Evolutionary conservation across 2,797 vertebrate genomes (phyloP).

Genomic region (Crenuchus spilurus): DNA sequence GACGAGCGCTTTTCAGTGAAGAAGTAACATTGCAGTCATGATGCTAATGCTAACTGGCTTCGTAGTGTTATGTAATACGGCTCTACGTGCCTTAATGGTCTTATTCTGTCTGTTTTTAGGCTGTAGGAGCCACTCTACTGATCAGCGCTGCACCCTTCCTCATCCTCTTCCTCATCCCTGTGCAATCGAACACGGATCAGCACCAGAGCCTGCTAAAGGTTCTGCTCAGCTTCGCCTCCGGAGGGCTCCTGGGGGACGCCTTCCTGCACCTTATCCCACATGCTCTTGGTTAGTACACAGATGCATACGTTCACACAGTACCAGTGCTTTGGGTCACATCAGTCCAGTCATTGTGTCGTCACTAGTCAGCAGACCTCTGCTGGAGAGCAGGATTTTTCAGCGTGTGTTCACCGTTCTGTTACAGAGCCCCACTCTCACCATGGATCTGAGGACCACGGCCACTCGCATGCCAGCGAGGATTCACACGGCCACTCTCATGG

Average conservation of each 20-base stretch:
- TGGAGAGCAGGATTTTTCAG: too few species aligned
- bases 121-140: constrained; percentile 87
- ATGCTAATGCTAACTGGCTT: too few species aligned
- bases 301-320: neutral
- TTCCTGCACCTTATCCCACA: constrained; percentile 95
- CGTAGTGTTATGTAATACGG: too few species aligned
- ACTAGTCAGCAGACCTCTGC: too few species aligned
- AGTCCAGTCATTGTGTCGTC: too few species aligned
- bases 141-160: constrained; percentile 93
- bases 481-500: constrained; percentile 85
- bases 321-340: too few species aligned
- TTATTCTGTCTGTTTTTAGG: constrained; percentile 67
- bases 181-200: constrained; percentile 89
- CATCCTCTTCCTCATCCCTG: constrained; percentile 91
- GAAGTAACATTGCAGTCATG: too few species aligned
- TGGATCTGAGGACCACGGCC: constrained; percentile 60
- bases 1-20: too few species aligned
- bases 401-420: neutral
- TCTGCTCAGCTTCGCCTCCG: constrained; percentile 91
- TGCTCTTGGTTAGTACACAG: constrained; percentile 79
- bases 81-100: too few species aligned
- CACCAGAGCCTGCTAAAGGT: constrained; percentile 90
- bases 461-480: constrained; percentile 61
- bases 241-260: constrained; percentile 91
- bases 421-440: constrained; percentile 87